These are phyloP conservation scores for Spilogale gracilis DNA, from an alignment of 2,113 vertebrate species.

Conservation along the genomic window DNA sequence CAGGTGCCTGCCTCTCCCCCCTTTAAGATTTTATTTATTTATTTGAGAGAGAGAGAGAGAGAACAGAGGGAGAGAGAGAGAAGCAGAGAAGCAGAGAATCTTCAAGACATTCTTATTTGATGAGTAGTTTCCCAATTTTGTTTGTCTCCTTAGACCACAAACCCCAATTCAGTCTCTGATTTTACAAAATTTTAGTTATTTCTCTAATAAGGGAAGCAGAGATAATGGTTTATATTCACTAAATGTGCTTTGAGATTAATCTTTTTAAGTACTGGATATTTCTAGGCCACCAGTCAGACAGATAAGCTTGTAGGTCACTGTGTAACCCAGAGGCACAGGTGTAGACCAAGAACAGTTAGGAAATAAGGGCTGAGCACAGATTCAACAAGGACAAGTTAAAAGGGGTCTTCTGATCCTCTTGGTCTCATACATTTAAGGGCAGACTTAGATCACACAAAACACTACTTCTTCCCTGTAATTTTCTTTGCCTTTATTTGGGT, in stretches of 20 bases:
- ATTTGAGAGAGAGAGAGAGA: too few species aligned
- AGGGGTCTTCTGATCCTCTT: background rate
- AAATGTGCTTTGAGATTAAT: background rate
- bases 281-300: background rate
- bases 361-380: background rate
- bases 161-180: background rate
- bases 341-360: background rate
- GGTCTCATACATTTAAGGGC: conserved; percentile 1
- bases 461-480: background rate
- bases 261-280: conserved; percentile 22
- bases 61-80: too few species aligned
- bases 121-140: background rate
- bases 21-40: too few species aligned
- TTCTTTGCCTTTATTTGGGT: background rate
- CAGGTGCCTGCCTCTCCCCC: too few species aligned
- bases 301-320: background rate
- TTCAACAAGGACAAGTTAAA: background rate
- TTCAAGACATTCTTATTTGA: background rate
- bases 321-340: background rate
- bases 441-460: background rate
- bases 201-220: background rate
- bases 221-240: background rate
- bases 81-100: background rate
- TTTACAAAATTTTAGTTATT: background rate
- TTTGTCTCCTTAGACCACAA: background rate